Base-by-base conservation (phyloP, 2,797 vertebrate species). In the Microchirus variegatus region DNA sequence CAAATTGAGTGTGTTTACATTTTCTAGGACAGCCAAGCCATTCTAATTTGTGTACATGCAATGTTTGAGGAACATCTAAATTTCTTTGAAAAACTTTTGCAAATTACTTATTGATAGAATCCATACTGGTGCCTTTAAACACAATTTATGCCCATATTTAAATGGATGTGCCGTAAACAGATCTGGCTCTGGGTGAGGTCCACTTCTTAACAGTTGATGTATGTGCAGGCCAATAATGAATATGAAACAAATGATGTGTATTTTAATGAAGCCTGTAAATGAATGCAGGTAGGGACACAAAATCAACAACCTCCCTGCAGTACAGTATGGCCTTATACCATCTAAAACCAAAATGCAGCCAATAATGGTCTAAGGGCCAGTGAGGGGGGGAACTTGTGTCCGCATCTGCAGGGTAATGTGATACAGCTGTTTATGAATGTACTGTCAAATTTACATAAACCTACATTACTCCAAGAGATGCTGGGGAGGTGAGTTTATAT, bases 371-470 rank as follows among this genome's bases (percentile, higher is more conserved):
- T 53, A 48, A 36, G 44, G 15, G 56, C 12, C 42, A 14, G 42
- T n/a, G 13, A 72, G 46, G 48, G 31, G 57, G 53, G 31, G 18
- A 54, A 31, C 47, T 17, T 10, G 15, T 22, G 13, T 60, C 46
- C 68, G 44, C 42, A 19, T 26, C 2, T 15, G 41, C 45, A 53
- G 19, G 55, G 48, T 7, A 3, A 26, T 6, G 44, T 44, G 58
- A 70, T 50, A 57, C 41, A 54, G 47, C 43, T 49, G 35, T 66
- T 67, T 2, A 53, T 64, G 44, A 71, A 67, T 59, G 47, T 31
- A 18, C 38, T 12, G 15, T 53, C 43, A 55, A 9, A 36, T 53
- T 49, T 36, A 44, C 9, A 31, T 10, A 43, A 53, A 71, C n/a
- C 18, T 22, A 2, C 63, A 31, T 51, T 22, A 53, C 10, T 10